Percentiles rank a stretch among this genome's conserved stretches.
Evolutionary conservation across 2,797 vertebrate genomes (phyloP).

Genomic region (Trachops cirrhosus): DNA sequence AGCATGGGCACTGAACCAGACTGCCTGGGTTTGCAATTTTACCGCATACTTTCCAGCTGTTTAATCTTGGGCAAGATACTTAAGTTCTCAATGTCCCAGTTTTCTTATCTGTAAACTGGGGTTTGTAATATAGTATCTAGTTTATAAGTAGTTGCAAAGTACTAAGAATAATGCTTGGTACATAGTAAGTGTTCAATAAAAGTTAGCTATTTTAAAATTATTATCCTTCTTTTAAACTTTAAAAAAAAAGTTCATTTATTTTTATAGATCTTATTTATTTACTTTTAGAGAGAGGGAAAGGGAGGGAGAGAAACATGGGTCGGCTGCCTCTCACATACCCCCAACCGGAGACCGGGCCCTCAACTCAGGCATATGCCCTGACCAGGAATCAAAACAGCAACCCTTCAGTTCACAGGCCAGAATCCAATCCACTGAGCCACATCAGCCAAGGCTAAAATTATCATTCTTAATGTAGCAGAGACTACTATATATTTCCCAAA

Average conservation of each 20-base stretch:
- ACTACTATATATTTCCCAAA: neutral
- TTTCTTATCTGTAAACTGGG: constrained; percentile 29
- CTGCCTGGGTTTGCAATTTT: neutral
- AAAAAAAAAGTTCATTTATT: no score
- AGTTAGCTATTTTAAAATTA: neutral
- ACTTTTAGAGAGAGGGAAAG: neutral
- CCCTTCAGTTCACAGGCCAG: neutral
- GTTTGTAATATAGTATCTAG: neutral
- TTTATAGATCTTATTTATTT: neutral
- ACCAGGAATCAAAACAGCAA: neutral
- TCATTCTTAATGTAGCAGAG: neutral
- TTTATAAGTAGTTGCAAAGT: neutral
- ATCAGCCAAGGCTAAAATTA: neutral
- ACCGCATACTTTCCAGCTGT: neutral
- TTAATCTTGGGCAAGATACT: constrained; percentile 3
- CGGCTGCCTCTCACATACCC: neutral
- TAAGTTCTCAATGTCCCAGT: neutral
- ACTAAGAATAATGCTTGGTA: neutral
- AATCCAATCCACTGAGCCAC: neutral
- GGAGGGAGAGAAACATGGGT: neutral
- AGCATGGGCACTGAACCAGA: neutral
- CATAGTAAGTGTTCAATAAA: constrained; percentile 13
- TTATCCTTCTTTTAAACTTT: neutral
- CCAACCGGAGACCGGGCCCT: no score
- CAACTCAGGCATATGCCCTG: neutral